Conservation (phyloP, 2,888 invertebrate genomes). For the Elaeidobius kamerunicus region DNA sequence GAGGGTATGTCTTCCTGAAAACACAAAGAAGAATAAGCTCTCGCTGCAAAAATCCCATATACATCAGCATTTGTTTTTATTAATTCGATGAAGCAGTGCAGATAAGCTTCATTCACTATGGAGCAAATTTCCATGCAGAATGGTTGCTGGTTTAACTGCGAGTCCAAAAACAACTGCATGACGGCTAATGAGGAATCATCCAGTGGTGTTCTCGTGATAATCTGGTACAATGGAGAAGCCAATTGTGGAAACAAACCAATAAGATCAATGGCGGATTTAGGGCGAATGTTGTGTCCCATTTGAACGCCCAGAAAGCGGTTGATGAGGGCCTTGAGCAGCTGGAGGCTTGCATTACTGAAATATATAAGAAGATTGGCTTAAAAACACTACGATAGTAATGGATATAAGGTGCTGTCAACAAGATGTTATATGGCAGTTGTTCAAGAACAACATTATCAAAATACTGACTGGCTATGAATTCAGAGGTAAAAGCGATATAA, state of each 20-base stretch:
- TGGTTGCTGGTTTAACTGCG: conserved; percentile 32
- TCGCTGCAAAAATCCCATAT: conserved; percentile 35
- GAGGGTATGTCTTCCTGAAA: conserved; percentile 30
- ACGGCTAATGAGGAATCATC: conserved; percentile 36
- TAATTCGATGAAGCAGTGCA: conserved; percentile 32
- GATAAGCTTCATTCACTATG: conserved; percentile 28
- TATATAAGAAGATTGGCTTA: too few species aligned
- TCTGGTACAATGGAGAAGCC: conserved; percentile 31
- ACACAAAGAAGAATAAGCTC: conserved; percentile 34
- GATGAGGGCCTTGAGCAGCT: conserved; percentile 37
- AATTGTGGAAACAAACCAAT: conserved; percentile 36
- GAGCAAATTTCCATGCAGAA: conserved; percentile 22
- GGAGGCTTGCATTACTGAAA: conserved; percentile 39
- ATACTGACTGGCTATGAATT: too few species aligned
- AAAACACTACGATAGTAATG: too few species aligned
- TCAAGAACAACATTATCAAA: too few species aligned
- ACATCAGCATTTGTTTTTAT: conserved; percentile 34
- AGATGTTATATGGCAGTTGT: too few species aligned
- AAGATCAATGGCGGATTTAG: conserved; percentile 37
- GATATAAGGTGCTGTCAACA: too few species aligned
- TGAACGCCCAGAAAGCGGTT: conserved; percentile 39
- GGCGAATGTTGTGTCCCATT: conserved; percentile 32
- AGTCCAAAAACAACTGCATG: conserved; percentile 39
- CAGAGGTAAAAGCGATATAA: too few species aligned
- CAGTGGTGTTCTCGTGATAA: conserved; percentile 27